Evolutionary conservation across 2,113 vertebrate genomes (phyloP), one percentile per base, ranked within the genome.

Genomic region (Halichoerus grypus): DNA sequence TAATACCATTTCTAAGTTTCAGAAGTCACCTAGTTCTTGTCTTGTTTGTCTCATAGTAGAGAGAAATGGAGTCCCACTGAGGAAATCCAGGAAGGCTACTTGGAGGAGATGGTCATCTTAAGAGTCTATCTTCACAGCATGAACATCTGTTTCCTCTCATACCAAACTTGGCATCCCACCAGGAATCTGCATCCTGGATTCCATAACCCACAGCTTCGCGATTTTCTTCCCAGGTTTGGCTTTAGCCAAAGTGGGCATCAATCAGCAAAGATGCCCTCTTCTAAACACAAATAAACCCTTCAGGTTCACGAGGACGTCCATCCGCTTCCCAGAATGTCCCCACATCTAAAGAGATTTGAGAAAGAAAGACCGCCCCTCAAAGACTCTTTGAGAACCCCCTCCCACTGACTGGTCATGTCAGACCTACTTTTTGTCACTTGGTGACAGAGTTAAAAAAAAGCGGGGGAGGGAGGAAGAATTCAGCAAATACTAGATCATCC

Each of bases 41-140:
- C 76, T 67, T 49, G 7, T 90, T 74, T 36, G 28, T 74, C 67
- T 91, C 21, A 12, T 18, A 42, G n/a, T 33, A 63, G 31, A 89
- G 24, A 93, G 39, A 86, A 24, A 42, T 21, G 53, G 33, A 49
- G 57, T 91, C 69, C 61, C 49, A 51, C 7, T 5, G 28, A 42
- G 26, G 61, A 96, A 94, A 91, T 80, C 69, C 55, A 67, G 61
- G 57, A 84, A 53, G 94, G 18, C 61, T 95, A 3, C 94, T 19
- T 59, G 77, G 76, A 91, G 81, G 76, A 88, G 55, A 16, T 0
- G 12, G 87, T 42, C 0, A 51, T 67, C n/a, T 71, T 36, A 33
- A 61, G 57, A 51, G 39, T 51, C 55, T 80, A 19, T 49, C 26
- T 39, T n/a, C 2, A 1, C 33, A 33, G 71, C 7, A 49, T 12